These are phyloP conservation scores for Lepilemur septentrionalis DNA, from an alignment of 2,797 vertebrate genomes.

Conservation along the genomic window DNA sequence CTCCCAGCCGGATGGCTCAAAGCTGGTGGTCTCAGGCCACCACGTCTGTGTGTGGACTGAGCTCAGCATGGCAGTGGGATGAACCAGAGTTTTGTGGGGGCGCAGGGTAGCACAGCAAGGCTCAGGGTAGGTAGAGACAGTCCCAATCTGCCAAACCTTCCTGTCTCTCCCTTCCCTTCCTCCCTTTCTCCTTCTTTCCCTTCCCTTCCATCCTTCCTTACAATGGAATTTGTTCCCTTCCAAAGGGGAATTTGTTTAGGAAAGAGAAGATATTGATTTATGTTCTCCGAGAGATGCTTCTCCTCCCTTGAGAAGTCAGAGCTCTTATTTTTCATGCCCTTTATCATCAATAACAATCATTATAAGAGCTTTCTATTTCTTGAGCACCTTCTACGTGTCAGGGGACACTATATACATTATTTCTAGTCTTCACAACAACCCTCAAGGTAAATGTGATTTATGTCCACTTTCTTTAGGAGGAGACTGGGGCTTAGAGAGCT, in stretches of 20 bases:
- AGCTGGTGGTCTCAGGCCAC: neutral
- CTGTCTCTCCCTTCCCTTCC: neutral
- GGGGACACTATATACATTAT: neutral
- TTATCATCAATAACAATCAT: conserved; percentile 6
- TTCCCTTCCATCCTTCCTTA: neutral
- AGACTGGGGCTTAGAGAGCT: neutral
- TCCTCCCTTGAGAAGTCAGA: neutral
- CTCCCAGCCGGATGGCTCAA: neutral
- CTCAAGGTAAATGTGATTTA: conserved; percentile 28
- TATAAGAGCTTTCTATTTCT: neutral
- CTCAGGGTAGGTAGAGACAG: neutral
- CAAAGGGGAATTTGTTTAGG: neutral
- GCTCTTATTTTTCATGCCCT: neutral
- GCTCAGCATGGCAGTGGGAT: neutral
- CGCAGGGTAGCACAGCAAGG: neutral
- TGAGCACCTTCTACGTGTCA: neutral
- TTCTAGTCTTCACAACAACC: conserved; percentile 26
- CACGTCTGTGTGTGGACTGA: neutral
- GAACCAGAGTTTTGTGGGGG: neutral
- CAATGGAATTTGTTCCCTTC: neutral
- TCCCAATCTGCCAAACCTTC: neutral
- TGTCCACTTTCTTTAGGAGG: conserved; percentile 1
- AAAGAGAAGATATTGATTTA: neutral
- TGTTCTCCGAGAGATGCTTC: neutral
- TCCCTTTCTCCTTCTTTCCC: accelerated